Evolutionary conservation across 92 coral and sea anemone species (phyloP).

Genomic region (Zoanthus sociatus): DNA sequence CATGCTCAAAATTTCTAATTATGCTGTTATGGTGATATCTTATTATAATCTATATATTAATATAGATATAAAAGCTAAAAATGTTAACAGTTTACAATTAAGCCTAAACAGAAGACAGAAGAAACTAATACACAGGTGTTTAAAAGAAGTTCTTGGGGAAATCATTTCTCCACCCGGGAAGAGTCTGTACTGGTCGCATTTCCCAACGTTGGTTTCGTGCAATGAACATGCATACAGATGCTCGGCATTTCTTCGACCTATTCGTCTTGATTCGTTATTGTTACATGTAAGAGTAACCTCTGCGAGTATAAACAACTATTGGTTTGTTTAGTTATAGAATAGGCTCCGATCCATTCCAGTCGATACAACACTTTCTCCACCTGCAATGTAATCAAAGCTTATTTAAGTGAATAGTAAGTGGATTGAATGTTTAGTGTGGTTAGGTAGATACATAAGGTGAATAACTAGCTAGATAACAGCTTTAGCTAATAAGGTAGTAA

Average conservation of each 20-base stretch:
- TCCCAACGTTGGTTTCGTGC: neutral
- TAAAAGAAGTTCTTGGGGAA: neutral
- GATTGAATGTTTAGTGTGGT: too few species aligned
- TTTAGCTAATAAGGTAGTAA: too few species aligned
- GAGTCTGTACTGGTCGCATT: neutral
- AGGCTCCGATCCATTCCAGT: conserved; percentile 9
- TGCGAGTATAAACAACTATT: neutral
- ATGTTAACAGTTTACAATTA: too few species aligned
- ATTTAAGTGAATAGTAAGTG: too few species aligned
- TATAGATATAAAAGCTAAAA: too few species aligned
- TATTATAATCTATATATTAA: too few species aligned
- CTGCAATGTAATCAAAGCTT: neutral
- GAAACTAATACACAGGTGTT: neutral
- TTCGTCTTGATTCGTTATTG: neutral
- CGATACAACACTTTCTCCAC: neutral
- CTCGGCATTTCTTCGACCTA: neutral
- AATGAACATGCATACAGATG: neutral
- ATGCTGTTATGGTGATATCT: too few species aligned
- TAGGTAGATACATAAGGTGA: too few species aligned
- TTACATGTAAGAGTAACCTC: neutral
- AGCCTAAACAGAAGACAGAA: too few species aligned
- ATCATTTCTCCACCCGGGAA: neutral
- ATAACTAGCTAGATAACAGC: too few species aligned
- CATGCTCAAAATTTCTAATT: too few species aligned
- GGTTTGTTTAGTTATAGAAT: neutral